Conservation (phyloP, 2,797 vertebrate genomes). For the Coreius guichenoti region DNA sequence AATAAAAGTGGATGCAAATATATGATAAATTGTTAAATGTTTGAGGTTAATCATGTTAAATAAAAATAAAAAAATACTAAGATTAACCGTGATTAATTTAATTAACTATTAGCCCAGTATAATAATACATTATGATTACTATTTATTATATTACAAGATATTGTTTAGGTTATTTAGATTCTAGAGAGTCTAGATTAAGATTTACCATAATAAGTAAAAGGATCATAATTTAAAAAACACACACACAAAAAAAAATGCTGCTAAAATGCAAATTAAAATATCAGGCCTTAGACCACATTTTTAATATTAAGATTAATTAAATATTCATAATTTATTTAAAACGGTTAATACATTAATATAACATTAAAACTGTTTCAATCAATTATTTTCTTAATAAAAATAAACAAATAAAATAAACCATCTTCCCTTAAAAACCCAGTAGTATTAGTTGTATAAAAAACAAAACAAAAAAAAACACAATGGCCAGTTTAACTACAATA, state of each 20-base stretch:
- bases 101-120: not conserved
- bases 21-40: too few species aligned
- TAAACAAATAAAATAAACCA: not conserved
- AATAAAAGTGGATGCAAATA: not conserved
- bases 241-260: too few species aligned
- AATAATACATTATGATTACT: not conserved
- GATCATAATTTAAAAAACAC: not conserved
- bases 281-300: not conserved
- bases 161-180: not conserved
- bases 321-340: not conserved
- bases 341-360: not conserved
- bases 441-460: not conserved
- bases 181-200: not conserved
- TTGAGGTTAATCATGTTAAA: not conserved
- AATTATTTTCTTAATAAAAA: not conserved
- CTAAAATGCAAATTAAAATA: conserved; percentile 2
- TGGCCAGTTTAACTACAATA: not conserved
- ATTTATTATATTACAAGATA: not conserved
- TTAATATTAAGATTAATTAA: not conserved
- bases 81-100: not conserved
- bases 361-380: not conserved
- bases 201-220: not conserved
- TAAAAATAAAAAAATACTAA: not conserved
- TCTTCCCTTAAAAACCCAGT: not conserved
- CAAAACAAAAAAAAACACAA: too few species aligned